Conservation (phyloP, 2,797 vertebrate species). For the Sebastes minor region DNA sequence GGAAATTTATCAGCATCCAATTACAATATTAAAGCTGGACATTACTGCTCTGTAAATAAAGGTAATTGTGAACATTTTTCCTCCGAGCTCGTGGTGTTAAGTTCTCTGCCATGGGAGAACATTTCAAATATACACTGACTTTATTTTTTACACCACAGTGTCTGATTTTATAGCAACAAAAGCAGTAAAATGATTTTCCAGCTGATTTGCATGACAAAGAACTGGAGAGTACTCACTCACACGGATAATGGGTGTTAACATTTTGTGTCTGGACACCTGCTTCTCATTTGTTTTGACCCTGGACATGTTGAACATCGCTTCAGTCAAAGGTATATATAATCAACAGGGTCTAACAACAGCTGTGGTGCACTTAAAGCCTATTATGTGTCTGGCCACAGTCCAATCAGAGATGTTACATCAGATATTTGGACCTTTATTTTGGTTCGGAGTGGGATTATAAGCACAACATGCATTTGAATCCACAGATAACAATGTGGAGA, state of each 20-base stretch:
- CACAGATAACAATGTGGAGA: background rate
- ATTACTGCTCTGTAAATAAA: background rate
- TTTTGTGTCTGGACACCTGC: background rate
- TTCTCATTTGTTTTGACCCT: background rate
- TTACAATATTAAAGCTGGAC: no score
- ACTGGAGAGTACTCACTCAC: background rate
- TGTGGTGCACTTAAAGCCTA: background rate
- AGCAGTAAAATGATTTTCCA: background rate
- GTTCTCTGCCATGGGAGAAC: background rate
- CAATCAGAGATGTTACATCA: background rate
- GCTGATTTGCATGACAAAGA: constrained; percentile 12
- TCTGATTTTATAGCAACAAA: background rate
- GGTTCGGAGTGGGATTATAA: background rate
- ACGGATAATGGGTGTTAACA: background rate
- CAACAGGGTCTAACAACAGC: background rate
- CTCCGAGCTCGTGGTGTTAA: background rate
- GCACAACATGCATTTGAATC: background rate
- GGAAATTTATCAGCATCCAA: no score
- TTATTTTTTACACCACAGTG: background rate
- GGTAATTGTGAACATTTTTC: background rate
- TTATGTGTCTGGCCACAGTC: background rate
- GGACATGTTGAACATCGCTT: background rate
- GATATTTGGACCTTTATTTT: background rate
- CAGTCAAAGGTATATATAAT: background rate
- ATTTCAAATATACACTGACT: background rate